Conservation (phyloP, 2,888 invertebrate species). For the Eurois occulta region DNA sequence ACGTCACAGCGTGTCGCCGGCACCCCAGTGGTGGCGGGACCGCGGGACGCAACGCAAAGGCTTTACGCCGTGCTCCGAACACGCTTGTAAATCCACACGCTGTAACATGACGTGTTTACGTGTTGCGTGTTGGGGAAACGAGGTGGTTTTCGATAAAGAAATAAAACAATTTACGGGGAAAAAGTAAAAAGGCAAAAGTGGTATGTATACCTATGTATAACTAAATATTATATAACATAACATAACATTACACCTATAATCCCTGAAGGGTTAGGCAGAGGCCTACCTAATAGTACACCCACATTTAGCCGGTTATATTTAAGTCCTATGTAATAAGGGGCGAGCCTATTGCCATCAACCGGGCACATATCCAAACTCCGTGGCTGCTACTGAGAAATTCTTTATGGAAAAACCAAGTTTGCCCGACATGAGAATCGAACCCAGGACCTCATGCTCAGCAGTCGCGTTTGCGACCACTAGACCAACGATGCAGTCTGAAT, state of each 20-base stretch:
- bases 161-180: background rate
- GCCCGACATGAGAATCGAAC: no score
- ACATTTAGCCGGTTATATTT: no score
- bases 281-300: background rate
- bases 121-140: background rate
- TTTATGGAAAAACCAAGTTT: no score
- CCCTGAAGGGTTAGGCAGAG: background rate
- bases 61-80: conserved; percentile 38
- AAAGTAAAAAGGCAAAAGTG: no score
- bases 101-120: conserved; percentile 3
- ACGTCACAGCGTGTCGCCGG: background rate
- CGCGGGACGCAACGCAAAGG: conserved; percentile 28
- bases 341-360: no score
- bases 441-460: no score
- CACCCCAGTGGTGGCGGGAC: background rate
- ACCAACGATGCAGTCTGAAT: no score
- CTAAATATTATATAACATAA: background rate
- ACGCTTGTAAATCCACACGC: conserved; percentile 15
- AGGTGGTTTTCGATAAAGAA: background rate
- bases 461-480: no score
- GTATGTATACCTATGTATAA: background rate
- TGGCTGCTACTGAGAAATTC: no score
- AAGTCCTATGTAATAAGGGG: no score
- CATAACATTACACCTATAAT: background rate
- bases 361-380: no score